Evolutionary conservation across 2,797 vertebrate genomes (phyloP), one percentile per base, ranked within the genome.

Genomic region (Centroberyx gerrardi): DNA sequence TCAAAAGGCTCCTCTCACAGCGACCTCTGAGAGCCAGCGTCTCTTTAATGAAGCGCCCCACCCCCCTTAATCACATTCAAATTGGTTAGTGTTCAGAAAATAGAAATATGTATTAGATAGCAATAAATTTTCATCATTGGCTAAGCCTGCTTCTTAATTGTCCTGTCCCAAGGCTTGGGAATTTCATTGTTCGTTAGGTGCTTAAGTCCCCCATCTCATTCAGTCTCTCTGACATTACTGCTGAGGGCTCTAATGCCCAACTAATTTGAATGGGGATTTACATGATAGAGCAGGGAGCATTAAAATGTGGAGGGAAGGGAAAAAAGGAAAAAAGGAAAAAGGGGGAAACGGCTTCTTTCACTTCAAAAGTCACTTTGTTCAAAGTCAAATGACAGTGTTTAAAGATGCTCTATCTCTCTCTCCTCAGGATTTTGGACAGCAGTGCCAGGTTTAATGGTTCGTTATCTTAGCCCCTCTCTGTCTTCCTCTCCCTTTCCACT

Each of bases 51-150:
- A 96, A 95, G 93, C 91, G 89, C 92, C 91, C 91, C 92, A 87
- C 93, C 94, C 97, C 96, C 97, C 97, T 99, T 99, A 99, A 99
- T 99, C 98, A 99, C 98, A 99, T 99, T 99, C 97, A 99, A 99
- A 99, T 99, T 99, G 98, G 98, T 99, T 99, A 99, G 98, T 99
- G 97, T 99, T 99, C 98, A 98, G 98, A 99, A 99, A 99, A 99
- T 99, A 99, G 98, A 99, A 99, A 98, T 99, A 99, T 99, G 98
- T 98, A 99, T 99, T 99, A 99, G 97, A 99, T 99, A 98, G 98
- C 98, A 99, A 99, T 99, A 99, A 97, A 99, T 99, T 99, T 99
- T 98, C 98, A 98, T 99, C 97, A 98, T 98, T 98, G 97, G 97
- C 97, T 99, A 99, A 99, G 98, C 98, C 98, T 96, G 97, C 97